A percentile compares a stretch with the other conserved stretches of the same genome.
These are phyloP conservation scores for Odontesthes bonariensis DNA, from an alignment of 2,113 vertebrate genomes.

Conservation along the genomic window DNA sequence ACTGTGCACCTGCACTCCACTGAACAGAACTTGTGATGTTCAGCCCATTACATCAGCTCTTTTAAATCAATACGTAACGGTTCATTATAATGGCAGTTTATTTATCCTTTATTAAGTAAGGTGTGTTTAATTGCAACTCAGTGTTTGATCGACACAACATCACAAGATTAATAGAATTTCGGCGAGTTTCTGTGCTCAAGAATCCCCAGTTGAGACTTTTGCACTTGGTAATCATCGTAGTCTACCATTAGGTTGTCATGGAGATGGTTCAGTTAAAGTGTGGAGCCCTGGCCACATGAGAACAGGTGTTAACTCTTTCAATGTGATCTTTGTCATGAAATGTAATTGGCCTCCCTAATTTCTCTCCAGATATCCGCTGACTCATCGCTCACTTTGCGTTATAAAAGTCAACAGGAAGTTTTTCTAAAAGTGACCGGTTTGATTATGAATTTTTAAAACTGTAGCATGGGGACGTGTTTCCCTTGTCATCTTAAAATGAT, in stretches of 20 bases:
- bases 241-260: not conserved
- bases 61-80: constrained; percentile 37
- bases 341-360: not conserved
- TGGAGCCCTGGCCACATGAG: too few species aligned
- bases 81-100: not conserved
- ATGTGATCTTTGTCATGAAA: not conserved
- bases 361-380: not conserved
- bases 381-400: not conserved
- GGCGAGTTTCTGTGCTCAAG: not conserved
- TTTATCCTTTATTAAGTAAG: constrained; percentile 17
- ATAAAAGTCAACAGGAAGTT: not conserved
- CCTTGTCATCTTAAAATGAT: too few species aligned
- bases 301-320: not conserved
- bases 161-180: not conserved
- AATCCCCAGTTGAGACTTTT: not conserved
- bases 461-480: too few species aligned
- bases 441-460: too few species aligned
- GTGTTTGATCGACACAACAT: not conserved
- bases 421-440: too few species aligned
- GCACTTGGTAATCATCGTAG: not conserved
- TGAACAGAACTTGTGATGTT: constrained; percentile 30
- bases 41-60: constrained; percentile 19
- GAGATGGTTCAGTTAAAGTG: not conserved
- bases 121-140: not conserved
- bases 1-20: constrained; percentile 41